phyloP scores from a whole-genome alignment of 2,113 vertebrate species.

The Pogonocichla stellata region DNA sequence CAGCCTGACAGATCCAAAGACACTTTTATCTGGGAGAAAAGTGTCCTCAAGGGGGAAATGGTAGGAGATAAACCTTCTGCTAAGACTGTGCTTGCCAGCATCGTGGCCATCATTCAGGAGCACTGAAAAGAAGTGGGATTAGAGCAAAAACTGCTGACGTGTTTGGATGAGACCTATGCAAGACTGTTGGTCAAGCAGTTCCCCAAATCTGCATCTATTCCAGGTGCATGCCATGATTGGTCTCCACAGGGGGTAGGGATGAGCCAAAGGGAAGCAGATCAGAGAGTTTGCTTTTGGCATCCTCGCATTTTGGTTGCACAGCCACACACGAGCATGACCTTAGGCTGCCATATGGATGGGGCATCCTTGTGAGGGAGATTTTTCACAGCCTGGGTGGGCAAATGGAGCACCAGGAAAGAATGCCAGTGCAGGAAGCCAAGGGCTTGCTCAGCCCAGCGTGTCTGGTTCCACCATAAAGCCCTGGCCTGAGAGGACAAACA shows the following conservation, averaged over 20 bases:
- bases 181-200: neutral
- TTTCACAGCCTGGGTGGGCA: neutral
- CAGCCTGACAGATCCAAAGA: neutral
- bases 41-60: neutral
- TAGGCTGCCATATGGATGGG: neutral
- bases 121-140: neutral
- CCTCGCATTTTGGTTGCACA: neutral
- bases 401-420: neutral
- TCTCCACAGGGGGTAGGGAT: neutral
- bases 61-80: constrained; percentile 10
- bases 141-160: neutral
- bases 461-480: neutral
- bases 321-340: neutral
- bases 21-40: constrained; percentile 7
- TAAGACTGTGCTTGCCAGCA: neutral
- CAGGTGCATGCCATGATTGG: neutral
- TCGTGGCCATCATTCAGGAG: neutral
- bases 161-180: neutral
- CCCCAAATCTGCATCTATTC: neutral
- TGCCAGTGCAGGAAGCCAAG: neutral
- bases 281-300: neutral
- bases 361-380: neutral
- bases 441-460: neutral
- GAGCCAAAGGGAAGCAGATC: neutral
- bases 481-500: neutral